phyloP scores from a whole-genome alignment of 2,888 invertebrate genomes.

The Acanthosepion lycidas region DNA sequence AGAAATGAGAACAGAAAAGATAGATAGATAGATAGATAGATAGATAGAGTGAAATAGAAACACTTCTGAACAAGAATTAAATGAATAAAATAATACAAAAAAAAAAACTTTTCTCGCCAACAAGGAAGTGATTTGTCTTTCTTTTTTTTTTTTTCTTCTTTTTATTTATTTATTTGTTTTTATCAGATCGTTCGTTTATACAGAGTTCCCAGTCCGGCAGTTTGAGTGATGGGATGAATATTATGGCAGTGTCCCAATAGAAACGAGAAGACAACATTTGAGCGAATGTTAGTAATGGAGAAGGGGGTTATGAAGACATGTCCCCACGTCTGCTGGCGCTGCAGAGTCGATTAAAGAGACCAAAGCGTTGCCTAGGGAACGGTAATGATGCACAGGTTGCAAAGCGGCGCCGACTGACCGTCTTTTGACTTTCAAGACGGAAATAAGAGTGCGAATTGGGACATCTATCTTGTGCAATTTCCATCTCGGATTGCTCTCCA shows the following conservation, averaged over 20 bases:
- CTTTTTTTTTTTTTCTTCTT: neutral
- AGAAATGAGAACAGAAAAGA: too few relatives aligned
- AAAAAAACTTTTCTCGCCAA: too few relatives aligned
- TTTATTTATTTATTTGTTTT: neutral
- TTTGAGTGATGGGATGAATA: slow-evolving; percentile 33
- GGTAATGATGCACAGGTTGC: neutral
- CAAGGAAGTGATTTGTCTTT: too few relatives aligned
- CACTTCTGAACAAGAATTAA: too few relatives aligned
- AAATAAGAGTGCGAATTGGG: neutral
- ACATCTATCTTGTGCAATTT: neutral
- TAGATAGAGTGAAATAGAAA: too few relatives aligned
- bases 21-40: too few relatives aligned
- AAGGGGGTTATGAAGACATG: neutral
- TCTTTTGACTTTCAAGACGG: neutral
- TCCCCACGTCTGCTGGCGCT: neutral
- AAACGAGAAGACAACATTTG: neutral
- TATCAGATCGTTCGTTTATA: neutral
- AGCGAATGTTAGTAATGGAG: neutral
- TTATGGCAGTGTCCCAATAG: neutral
- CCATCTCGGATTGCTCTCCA: neutral
- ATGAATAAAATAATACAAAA: too few relatives aligned
- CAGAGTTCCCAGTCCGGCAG: neutral
- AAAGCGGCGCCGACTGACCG: neutral
- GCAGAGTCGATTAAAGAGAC: neutral
- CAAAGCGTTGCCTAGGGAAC: slow-evolving; percentile 18